Evolutionary conservation across 2,797 vertebrate species (phyloP), one percentile per base, ranked within the genome.

Genomic region (Pangasius macronema): DNA sequence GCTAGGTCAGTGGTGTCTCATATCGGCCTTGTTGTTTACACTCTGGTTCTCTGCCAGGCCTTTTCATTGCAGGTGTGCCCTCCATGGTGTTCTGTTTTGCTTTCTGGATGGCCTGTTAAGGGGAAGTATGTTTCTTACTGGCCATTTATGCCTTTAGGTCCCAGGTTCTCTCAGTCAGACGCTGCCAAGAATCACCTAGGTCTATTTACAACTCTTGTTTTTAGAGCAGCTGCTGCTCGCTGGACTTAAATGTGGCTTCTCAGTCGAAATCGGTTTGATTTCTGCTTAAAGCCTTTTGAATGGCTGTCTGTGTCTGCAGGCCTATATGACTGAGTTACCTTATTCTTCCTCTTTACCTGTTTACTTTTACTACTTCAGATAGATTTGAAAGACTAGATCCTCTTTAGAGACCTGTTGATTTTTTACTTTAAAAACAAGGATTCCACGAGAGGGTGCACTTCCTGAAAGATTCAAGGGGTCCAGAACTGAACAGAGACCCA

Each of bases 81-180:
- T 55, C 82, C 89, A 90, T 86, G 24, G 39, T 65, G 27, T 16
- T 87, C 88, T 68, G 86, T 88, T 77, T 87, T 90, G 91, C 90
- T 84, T 82, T 72, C 89, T 88, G 86, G 79, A 83, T 89, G n/a
- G 79, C 42, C 82, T 70, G 53, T 22, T 82, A 83, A 87, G 46
- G 68, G 82, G 85, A 90, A 89, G 79, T 85, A 73, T 27, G 76
- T 83, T 86, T 63, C 70, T 73, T 79, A 73, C 83, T 46, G 65
- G 61, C 67, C 75, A 51, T 79, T 85, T 59, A 76, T 85, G 65
- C 85, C 73, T 72, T n/a, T 85, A 51, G 55, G 77, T 85, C 84
- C 87, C 67, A 83, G 46, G 9, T 53, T 46, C 76, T 61, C 51
- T 39, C 27, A 79, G 27, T 68, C 39, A 63, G 24, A 72, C 5